A percentile compares a stretch with the other conserved stretches of the same genome.
These are phyloP conservation scores for Drosophila persimilis DNA, from an alignment of 1,140 invertebrate genomes.

Conservation along the genomic window DNA sequence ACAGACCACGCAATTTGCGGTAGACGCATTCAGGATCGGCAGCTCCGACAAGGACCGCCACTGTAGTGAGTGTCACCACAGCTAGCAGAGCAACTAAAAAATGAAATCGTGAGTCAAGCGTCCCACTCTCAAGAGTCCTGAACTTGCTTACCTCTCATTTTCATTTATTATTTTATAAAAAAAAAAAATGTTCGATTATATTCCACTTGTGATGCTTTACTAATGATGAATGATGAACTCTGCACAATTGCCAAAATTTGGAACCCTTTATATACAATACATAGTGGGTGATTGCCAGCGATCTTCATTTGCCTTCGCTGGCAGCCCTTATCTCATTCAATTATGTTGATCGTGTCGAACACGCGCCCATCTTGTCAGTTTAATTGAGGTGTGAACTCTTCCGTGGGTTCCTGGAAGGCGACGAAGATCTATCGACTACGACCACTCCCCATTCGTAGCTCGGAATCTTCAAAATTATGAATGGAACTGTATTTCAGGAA, in stretches of 20 bases:
- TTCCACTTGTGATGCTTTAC: conserved; percentile 54
- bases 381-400: conserved; percentile 59
- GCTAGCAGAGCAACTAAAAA: conserved; percentile 62
- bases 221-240: conserved; percentile 48
- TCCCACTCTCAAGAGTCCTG: background rate
- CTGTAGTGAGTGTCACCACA: conserved; percentile 64
- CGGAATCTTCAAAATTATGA: conserved; percentile 43
- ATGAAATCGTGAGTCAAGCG: background rate
- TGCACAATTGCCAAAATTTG: conserved; percentile 58
- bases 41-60: conserved; percentile 51
- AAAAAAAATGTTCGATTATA: conserved; percentile 35
- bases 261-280: conserved; percentile 55
- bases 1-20: conserved; percentile 60
- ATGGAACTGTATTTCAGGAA: conserved; percentile 50
- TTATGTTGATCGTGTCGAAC: conserved; percentile 52
- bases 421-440: conserved; percentile 5
- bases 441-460: conserved; percentile 39
- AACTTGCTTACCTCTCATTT: conserved; percentile 62
- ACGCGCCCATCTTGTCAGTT: conserved; percentile 41
- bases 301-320: conserved; percentile 7
- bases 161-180: background rate
- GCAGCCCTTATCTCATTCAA: conserved; percentile 38
- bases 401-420: conserved; percentile 59
- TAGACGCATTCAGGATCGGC: conserved; percentile 76
- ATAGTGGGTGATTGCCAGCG: background rate